Evolutionary conservation across 37 sponge, comb jelly and placozoan species (phyloP).

Genomic region (Geodia barretti): DNA sequence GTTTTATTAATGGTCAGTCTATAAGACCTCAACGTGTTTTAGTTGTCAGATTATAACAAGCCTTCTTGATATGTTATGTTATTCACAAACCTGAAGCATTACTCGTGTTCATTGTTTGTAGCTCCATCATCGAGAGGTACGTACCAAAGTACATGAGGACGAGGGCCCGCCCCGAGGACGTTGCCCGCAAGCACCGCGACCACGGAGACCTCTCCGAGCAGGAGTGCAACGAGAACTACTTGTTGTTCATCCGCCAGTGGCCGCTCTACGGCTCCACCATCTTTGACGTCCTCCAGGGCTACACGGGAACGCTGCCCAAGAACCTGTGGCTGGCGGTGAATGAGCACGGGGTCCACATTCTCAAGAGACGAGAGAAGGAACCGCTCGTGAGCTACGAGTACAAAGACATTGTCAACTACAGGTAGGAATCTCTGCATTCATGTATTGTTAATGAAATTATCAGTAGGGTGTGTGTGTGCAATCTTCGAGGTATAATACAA

Average conservation of each 20-base stretch:
- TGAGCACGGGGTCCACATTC: conserved; percentile 85
- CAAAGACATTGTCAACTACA: conserved; percentile 93
- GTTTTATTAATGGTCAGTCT: too few species aligned
- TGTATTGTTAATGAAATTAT: too few species aligned
- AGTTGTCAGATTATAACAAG: too few species aligned
- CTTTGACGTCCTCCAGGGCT: conserved; percentile 92
- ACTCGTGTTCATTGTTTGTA: too few species aligned
- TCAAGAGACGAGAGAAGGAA: conserved; percentile 92
- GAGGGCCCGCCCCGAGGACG: conserved; percentile 73
- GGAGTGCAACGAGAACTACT: conserved; percentile 80
- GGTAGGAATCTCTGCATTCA: conserved; percentile 50
- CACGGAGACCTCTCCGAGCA: conserved; percentile 54
- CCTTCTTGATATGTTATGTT: too few species aligned
- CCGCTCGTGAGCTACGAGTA: conserved; percentile 93
- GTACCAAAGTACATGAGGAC: conserved; percentile 86
- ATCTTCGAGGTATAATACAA: too few species aligned
- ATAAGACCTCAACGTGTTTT: too few species aligned
- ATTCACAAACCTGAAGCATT: too few species aligned
- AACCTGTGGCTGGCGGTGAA: conserved; percentile 96
- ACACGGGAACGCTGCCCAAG: conserved; percentile 93
- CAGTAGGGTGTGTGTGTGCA: too few species aligned
- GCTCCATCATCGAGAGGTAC: conserved; percentile 74
- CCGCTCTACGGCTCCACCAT: conserved; percentile 92
- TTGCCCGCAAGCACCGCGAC: conserved; percentile 75
- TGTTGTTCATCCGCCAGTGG: conserved; percentile 88